A percentile compares a stretch with the other conserved stretches of the same genome.
Conservation (phyloP, 2,797 vertebrate genomes). For the Amblyraja radiata region DNA sequence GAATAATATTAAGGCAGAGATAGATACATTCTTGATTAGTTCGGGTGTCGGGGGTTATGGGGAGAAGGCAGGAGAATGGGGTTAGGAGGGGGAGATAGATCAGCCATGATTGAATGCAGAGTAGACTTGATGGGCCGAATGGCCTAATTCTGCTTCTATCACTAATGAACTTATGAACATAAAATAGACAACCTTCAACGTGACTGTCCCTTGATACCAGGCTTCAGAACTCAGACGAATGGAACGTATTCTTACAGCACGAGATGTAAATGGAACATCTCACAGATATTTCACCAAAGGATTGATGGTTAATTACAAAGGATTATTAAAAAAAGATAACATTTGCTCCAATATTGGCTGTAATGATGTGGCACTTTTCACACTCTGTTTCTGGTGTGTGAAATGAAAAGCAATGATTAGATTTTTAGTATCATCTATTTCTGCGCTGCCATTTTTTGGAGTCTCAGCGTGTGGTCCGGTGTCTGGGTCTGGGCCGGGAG, state of each 20-base stretch:
- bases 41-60: too few species aligned
- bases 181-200: not conserved
- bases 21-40: too few species aligned
- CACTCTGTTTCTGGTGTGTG: not conserved
- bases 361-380: not conserved
- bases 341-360: not conserved
- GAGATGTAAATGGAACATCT: not conserved
- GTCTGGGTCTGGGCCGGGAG: not conserved
- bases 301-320: not conserved
- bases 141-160: too few species aligned
- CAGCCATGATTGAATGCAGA: too few species aligned
- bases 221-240: not conserved
- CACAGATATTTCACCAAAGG: not conserved
- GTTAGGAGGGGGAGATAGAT: too few species aligned
- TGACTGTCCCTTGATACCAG: not conserved
- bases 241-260: not conserved
- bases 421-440: not conserved
- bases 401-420: constrained; percentile 13
- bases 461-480: not conserved
- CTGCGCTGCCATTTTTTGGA: not conserved
- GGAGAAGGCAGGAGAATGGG: too few species aligned
- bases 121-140: too few species aligned
- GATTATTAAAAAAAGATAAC: not conserved
- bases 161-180: not conserved
- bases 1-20: too few species aligned